Conservation (phyloP, 2,797 vertebrate species). For the Siniperca undulata region DNA sequence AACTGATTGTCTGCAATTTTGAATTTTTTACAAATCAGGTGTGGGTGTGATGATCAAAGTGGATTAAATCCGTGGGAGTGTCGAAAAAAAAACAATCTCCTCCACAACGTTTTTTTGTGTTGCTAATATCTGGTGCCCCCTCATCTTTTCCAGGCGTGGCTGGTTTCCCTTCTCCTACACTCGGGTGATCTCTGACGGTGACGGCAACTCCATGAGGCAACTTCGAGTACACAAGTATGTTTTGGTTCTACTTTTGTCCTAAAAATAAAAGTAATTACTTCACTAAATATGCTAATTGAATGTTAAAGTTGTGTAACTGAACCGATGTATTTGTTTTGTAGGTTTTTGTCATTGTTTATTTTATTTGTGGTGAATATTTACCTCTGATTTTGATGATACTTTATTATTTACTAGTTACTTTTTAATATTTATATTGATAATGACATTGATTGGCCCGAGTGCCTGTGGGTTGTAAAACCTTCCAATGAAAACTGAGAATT, state of each 20-base stretch:
- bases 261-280: not conserved
- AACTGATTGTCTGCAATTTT: too few species aligned
- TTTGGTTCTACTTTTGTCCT: not conserved
- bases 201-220: constrained; percentile 85
- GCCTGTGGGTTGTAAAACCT: not conserved
- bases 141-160: constrained; percentile 88
- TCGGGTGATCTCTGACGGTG: constrained; percentile 87
- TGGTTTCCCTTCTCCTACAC: constrained; percentile 99
- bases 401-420: not conserved
- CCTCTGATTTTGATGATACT: not conserved
- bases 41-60: too few species aligned
- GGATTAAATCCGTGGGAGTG: too few species aligned
- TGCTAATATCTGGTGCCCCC: not conserved
- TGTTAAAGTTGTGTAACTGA: not conserved
- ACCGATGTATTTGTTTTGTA: not conserved
- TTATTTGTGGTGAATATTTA: not conserved
- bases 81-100: too few species aligned
- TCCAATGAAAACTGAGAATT: not conserved
- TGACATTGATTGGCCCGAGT: not conserved
- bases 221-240: constrained; percentile 80
- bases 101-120: not conserved
- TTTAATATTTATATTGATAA: not conserved
- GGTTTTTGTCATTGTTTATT: not conserved
- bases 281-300: not conserved
- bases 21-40: too few species aligned